Base-by-base conservation (phyloP, 1,140 invertebrate genomes). In the Helicoverpa zea region DNA sequence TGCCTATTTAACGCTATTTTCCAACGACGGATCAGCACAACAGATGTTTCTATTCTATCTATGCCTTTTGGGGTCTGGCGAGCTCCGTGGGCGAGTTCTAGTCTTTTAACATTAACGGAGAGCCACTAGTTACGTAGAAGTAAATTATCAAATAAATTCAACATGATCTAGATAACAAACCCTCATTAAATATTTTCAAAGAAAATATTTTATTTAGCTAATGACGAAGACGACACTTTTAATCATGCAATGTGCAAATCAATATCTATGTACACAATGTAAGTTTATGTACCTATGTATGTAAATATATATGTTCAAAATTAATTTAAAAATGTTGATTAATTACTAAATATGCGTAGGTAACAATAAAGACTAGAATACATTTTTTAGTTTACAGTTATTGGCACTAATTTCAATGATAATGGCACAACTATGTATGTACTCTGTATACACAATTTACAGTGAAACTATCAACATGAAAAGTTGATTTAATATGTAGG, bases 351-450 rank as follows among this genome's bases (percentile, higher is more conserved):
- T 94, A 94, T 91, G 92, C 88, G 88, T 93, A 80, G 79, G 70
- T 83, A 94, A 94, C 92, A 94, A 94, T 94, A 92, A 94, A 93
- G 92, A 95, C 94, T 95, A 95, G 94, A 94, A 94, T 94, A 94
- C 89, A 92, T 93, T 91, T 43, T 88, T 93, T 92, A 91, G 85
- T 85, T 91, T 90, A 94, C 94, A 94, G 94, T 94, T 95, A 95
- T 95, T 95, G 92, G 92, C 94, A 95, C 94, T 94, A 94, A 91
- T 87, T 90, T 92, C 83, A 91, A 91, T 89, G 82, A 85, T 88
- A 91, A 95, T 94, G 92, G 93, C 92, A 94, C 92, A 91, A 91
- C 86, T 92, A 90, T 90, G 86, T 92, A 90, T 89, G 86, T 92
- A 89, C 87, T 92, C 80, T 87, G 84, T 84, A 84, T 35, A 43